Base-by-base conservation (phyloP, 2,113 vertebrate species). In the Acanthisitta chloris region DNA sequence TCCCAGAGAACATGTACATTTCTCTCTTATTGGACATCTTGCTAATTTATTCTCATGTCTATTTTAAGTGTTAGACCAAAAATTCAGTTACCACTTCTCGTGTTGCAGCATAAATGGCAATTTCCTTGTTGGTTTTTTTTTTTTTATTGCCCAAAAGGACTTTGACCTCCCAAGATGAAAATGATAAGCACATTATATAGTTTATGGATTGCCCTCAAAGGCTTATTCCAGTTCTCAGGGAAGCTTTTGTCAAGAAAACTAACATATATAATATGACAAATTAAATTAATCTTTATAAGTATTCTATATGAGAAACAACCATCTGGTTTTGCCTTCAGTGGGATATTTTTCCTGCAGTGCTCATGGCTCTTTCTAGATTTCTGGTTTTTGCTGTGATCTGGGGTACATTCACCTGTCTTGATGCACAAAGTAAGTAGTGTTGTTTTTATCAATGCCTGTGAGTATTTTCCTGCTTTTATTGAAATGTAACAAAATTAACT, bases 81-180 rank as follows among this genome's bases (percentile, higher is more conserved):
- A 94, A 45, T 31, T 54, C 29, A 17, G 25, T 71, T 15, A 26
- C 31, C 31, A 10, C 29, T 25, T 17, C 45, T 36, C 91, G 49
- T 45, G 14, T 49, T 67, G 21, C 52, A 45, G 57, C 34, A 61
- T 18, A 42, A 26, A 58, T 8, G 1, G 24, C 46, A 3, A 4
- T 70, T 90, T 93, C 85, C 90, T 86, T 69, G 46, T 80, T 88
- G 49, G 23, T 29, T 83, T 55, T n/a, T 46, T 55, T n/a, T 46
- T 45, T 74, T 94, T 93, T 96, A 94, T 86, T 90, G 69, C 92
- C 88, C 45, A 40, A 71, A 88, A 52, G 96, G 88, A 97, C 96
- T 97, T 97, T 84, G 96, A 59, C 94, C 96, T 59, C 76, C 17
- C 17, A 70, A 46, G 11, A 55, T 80, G 74, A 34, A 52, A 42